Percentiles rank a stretch among this genome's conserved stretches.
These are phyloP conservation scores for Drosophila baimaii DNA, from an alignment of 1,140 invertebrate genomes.

Conservation along the genomic window DNA sequence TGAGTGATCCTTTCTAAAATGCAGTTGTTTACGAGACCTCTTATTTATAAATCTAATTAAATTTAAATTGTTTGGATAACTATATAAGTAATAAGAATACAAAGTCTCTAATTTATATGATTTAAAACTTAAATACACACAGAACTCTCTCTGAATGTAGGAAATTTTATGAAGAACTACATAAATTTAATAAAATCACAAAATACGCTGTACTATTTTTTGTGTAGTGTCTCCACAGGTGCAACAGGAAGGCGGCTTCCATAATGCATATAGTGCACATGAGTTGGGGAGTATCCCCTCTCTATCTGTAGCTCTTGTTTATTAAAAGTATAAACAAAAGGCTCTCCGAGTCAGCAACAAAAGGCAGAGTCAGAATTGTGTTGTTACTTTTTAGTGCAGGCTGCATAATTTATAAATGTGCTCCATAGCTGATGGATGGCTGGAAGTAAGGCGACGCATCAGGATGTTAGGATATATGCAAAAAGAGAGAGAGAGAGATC, in stretches of 20 bases:
- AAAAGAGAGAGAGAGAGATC: not conserved
- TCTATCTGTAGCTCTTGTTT: conserved; percentile 48
- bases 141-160: not conserved
- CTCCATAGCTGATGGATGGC: conserved; percentile 56
- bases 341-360: conserved; percentile 43
- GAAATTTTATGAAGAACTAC: not conserved
- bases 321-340: conserved; percentile 71
- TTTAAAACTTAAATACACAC: too few relatives aligned
- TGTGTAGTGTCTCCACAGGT: conserved; percentile 29
- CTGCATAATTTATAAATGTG: conserved; percentile 76
- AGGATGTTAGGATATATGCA: conserved; percentile 17
- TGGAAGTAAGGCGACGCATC: conserved; percentile 53
- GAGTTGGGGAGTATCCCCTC: conserved; percentile 20
- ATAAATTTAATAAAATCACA: too few relatives aligned
- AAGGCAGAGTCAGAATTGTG: conserved; percentile 48
- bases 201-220: not conserved
- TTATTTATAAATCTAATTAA: too few relatives aligned
- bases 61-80: too few relatives aligned
- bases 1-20: not conserved
- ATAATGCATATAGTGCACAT: conserved; percentile 58
- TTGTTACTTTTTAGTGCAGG: conserved; percentile 68
- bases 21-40: not conserved
- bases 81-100: too few relatives aligned
- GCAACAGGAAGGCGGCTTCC: conserved; percentile 55
- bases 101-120: too few relatives aligned